Base-by-base conservation (phyloP, 2,113 vertebrate genomes). In the Verasper variegatus region DNA sequence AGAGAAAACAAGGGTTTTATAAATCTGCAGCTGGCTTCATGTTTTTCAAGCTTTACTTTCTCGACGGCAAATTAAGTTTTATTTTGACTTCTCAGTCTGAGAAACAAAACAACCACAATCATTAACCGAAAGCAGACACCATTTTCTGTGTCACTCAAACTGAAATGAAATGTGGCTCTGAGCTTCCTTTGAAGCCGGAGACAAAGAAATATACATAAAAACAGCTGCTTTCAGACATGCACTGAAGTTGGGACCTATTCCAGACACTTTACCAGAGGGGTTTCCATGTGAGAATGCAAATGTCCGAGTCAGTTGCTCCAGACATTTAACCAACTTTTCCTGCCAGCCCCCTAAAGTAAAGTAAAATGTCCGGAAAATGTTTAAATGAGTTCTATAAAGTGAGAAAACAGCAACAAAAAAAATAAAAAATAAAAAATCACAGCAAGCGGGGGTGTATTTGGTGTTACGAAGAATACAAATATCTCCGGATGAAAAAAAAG, bases 31-130 rank as follows among this genome's bases (percentile, higher is more conserved):
- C 40, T 61, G 31, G 55, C 45, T 55, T 72, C 21, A 10, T 24
- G 51, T 9, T 65, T 60, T 64, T 26, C 47, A 13, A 24, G 2
- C 60, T 69, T 75, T 27, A 61, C 42, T 75, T 49, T 69, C 60
- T 23, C 21, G 51, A 52, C 15, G 23, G 15, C 14, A 71, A 71
- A 71, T 76, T 62, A 52, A 52, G 20, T 57, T 70, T 55, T 35
- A 31, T 52, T 18, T 31, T 18, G 31, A 63, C 8, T 27, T 57
- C 26, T 78, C 31, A 54, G 26, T 6, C 37, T 14, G 14, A 51
- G 17, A 54, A 45, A 31, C 27, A 62, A 65, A 3, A 73, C 59
- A 56, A 56, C 55, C 3, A 10, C 14, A 17, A 63, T 54, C n/a
- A 27, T 45, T 14, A 21, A 47, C 3, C 37, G 20, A 64, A 42